A percentile compares a stretch with the other conserved stretches of the same genome.
Conservation (phyloP, 2,888 invertebrate genomes). For the Lasioglossum oenotherae region DNA sequence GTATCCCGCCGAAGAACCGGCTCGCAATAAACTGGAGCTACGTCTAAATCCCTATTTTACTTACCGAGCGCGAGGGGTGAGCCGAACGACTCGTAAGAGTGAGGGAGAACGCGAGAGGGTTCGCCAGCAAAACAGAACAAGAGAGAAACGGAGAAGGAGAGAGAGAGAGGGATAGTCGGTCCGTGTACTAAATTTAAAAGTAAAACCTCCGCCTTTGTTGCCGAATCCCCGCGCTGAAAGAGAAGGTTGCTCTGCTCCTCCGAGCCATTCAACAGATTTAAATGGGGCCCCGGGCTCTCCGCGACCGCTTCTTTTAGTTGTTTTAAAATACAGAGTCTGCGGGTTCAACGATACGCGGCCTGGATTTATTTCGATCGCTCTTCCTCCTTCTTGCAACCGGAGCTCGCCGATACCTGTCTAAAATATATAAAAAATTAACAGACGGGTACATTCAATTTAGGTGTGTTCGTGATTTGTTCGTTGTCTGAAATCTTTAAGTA, state of each 20-base stretch:
- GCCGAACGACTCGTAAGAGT: slow-evolving; percentile 32
- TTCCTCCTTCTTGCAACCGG: neutral
- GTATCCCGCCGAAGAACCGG: slow-evolving; percentile 61
- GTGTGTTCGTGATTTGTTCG: neutral
- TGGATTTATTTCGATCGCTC: slow-evolving; percentile 52
- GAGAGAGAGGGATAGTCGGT: slow-evolving; percentile 67
- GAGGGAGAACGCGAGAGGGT: slow-evolving; percentile 36
- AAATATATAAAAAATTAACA: neutral
- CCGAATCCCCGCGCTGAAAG: slow-evolving; percentile 79
- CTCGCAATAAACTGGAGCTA: slow-evolving; percentile 76
- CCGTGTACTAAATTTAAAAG: slow-evolving; percentile 83
- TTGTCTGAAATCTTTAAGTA: neutral
- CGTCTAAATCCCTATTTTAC: slow-evolving; percentile 81
- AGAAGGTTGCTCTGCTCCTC: slow-evolving; percentile 75
- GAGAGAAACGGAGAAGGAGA: slow-evolving; percentile 67
- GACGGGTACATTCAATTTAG: neutral
- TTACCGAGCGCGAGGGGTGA: slow-evolving; percentile 69
- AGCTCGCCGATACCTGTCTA: neutral
- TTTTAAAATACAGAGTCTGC: slow-evolving; percentile 68
- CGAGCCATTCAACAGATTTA: slow-evolving; percentile 81
- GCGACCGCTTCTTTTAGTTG: slow-evolving; percentile 64
- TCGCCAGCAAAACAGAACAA: slow-evolving; percentile 50
- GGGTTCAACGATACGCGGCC: slow-evolving; percentile 63
- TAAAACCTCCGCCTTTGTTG: slow-evolving; percentile 82
- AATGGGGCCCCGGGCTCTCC: slow-evolving; percentile 73